A percentile compares a stretch with the other conserved stretches of the same genome.
These are phyloP conservation scores for Gobio gobio DNA, from an alignment of 2,113 vertebrate genomes.

Conservation along the genomic window DNA sequence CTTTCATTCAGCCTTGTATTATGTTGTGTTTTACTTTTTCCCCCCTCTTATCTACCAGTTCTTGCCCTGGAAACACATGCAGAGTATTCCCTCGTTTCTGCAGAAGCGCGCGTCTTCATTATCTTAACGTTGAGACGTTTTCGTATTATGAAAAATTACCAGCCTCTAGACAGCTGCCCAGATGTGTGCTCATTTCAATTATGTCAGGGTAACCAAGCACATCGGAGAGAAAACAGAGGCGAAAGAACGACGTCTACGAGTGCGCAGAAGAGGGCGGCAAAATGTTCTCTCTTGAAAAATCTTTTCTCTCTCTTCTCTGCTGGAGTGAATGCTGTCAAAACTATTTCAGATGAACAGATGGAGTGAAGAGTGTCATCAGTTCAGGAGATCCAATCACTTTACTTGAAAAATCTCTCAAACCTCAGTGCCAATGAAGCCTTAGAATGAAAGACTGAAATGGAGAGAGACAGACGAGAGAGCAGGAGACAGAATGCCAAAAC, in stretches of 20 bases:
- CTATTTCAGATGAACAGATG: slow-evolving; percentile 43
- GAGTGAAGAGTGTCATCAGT: slow-evolving; percentile 53
- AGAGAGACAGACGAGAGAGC: slow-evolving; percentile 21
- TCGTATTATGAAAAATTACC: slow-evolving; percentile 63
- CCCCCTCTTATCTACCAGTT: neutral
- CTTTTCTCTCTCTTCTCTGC: slow-evolving; percentile 45
- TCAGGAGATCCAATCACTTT: slow-evolving; percentile 54
- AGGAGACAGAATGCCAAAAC: slow-evolving; percentile 55
- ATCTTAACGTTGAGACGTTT: slow-evolving; percentile 53
- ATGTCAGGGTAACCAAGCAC: slow-evolving; percentile 57
- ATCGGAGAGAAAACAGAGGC: slow-evolving; percentile 40
- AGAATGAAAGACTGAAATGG: neutral
- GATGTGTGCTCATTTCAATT: slow-evolving; percentile 64
- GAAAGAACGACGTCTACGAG: neutral
- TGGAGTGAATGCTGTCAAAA: slow-evolving; percentile 57
- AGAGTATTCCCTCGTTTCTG: neutral
- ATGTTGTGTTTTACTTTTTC: slow-evolving; percentile 1
- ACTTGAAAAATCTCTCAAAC: slow-evolving; percentile 54
- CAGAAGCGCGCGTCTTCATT: slow-evolving; percentile 58
- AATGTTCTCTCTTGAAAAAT: slow-evolving; percentile 25
- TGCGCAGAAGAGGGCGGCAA: slow-evolving; percentile 2
- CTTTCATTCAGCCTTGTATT: neutral
- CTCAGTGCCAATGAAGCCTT: slow-evolving; percentile 39
- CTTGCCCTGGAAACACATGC: neutral
- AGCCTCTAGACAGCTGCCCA: slow-evolving; percentile 61